A percentile compares a stretch with the other conserved stretches of the same genome.
Evolutionary conservation across 1,140 invertebrate species (phyloP).

Genomic region (Nephotettix cincticeps): DNA sequence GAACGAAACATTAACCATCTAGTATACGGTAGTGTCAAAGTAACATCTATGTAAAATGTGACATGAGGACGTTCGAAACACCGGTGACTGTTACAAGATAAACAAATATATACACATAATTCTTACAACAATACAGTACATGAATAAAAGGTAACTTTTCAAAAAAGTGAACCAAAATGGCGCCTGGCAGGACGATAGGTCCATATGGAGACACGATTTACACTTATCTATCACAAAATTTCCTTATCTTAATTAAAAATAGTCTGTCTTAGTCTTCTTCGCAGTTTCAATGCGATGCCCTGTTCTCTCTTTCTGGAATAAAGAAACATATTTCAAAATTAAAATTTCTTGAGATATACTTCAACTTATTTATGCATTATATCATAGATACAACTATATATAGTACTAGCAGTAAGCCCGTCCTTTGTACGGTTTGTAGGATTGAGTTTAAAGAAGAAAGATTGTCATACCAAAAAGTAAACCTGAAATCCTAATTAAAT

Average conservation of each 20-base stretch:
- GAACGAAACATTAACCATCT: not conserved
- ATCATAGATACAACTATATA: too few species aligned
- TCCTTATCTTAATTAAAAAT: constrained; percentile 16
- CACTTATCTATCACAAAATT: constrained; percentile 12
- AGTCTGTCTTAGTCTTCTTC: constrained; percentile 13
- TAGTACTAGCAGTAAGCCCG: too few species aligned
- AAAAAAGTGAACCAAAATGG: constrained; percentile 13
- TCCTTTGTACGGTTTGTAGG: too few species aligned
- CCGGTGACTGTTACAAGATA: not conserved
- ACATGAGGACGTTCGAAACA: not conserved
- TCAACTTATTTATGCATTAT: too few species aligned
- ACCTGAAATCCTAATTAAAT: too few species aligned
- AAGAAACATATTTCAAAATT: too few species aligned
- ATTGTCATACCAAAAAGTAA: too few species aligned
- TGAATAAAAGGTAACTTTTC: constrained; percentile 8
- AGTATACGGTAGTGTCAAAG: not conserved
- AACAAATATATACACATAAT: not conserved
- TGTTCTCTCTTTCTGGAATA: too few species aligned
- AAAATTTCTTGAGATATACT: too few species aligned
- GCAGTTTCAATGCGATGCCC: too few species aligned
- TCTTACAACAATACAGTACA: not conserved
- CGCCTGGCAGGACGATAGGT: not conserved
- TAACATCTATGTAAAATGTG: not conserved
- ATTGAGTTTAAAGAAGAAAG: too few species aligned
- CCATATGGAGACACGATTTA: not conserved